A percentile compares a stretch with the other conserved stretches of the same genome.
These are phyloP conservation scores for Macaria notata DNA, from an alignment of 2,888 invertebrate genomes.

Conservation along the genomic window DNA sequence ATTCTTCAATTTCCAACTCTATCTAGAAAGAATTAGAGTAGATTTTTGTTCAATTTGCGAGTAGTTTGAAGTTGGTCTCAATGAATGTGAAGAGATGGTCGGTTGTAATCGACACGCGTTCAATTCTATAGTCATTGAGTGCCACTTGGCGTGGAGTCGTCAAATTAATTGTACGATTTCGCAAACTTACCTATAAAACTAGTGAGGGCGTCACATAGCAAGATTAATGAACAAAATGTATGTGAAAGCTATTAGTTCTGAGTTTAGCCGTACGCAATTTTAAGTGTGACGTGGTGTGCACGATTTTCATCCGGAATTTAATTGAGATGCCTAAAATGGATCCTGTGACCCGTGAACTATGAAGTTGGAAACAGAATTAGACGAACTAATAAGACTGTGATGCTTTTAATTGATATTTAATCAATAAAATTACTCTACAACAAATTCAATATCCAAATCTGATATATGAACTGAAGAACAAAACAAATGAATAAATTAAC, in stretches of 20 bases:
- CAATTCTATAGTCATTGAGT: constrained; percentile 27
- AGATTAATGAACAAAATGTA: too few relatives aligned
- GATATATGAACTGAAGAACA: too few relatives aligned
- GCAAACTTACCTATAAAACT: neutral
- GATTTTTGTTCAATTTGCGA: constrained; percentile 1
- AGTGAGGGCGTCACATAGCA: too few relatives aligned
- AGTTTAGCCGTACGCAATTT: too few relatives aligned
- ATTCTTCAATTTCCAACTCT: neutral
- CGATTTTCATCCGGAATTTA: constrained; percentile 26
- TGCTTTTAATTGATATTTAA: too few relatives aligned
- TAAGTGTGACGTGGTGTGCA: constrained; percentile 15
- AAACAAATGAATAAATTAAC: too few relatives aligned
- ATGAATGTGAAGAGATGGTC: constrained; percentile 57
- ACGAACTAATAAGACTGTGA: too few relatives aligned
- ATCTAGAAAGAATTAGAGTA: neutral
- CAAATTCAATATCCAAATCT: too few relatives aligned
- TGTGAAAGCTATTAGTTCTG: too few relatives aligned
- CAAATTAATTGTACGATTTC: constrained; percentile 41
- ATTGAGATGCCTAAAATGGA: constrained; percentile 27
- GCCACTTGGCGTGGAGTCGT: constrained; percentile 28
- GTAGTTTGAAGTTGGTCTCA: constrained; percentile 47
- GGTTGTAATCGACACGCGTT: constrained; percentile 57
- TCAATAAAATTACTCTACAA: too few relatives aligned
- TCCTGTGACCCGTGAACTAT: constrained; percentile 7
- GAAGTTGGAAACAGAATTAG: too few relatives aligned